A percentile compares a stretch with the other conserved stretches of the same genome.
These are phyloP conservation scores for Plebejus argus DNA, from an alignment of 2,888 invertebrate species.

Conservation along the genomic window DNA sequence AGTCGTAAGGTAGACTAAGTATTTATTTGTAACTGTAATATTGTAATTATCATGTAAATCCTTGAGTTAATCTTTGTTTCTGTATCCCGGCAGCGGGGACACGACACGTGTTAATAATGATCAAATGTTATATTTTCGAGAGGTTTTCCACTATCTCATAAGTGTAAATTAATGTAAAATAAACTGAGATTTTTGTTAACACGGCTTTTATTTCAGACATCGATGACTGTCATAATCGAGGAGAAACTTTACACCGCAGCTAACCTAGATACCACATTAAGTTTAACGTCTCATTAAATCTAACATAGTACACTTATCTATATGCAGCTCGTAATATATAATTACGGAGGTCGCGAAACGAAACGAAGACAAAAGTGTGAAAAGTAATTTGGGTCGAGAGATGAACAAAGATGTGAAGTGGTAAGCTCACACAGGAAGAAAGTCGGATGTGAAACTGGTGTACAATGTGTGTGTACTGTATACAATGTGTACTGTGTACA, in stretches of 20 bases:
- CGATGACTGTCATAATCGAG: background rate
- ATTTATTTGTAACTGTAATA: constrained; percentile 74
- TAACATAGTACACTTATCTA: background rate
- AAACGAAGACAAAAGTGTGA: constrained; percentile 21
- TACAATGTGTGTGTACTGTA: constrained; percentile 53
- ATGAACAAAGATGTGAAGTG: constrained; percentile 72
- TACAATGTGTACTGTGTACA: no score
- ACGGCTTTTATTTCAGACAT: constrained; percentile 26
- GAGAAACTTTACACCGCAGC: background rate
- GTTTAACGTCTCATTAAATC: background rate
- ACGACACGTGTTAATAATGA: constrained; percentile 36
- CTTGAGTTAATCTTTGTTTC: constrained; percentile 49
- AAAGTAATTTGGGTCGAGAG: constrained; percentile 51
- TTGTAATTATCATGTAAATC: constrained; percentile 67
- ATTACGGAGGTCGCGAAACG: background rate
- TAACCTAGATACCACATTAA: background rate
- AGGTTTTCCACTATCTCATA: constrained; percentile 68
- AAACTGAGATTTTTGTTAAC: constrained; percentile 78
- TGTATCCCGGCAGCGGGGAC: constrained; percentile 23
- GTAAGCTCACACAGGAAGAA: constrained; percentile 59
- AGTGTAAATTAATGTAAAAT: constrained; percentile 80
- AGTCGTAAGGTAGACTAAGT: constrained; percentile 70
- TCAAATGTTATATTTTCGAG: constrained; percentile 71
- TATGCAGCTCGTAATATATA: background rate
- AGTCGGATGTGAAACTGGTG: constrained; percentile 78